A percentile compares a stretch with the other conserved stretches of the same genome.
Conservation (phyloP, 2,797 vertebrate species). For the Synanceia verrucosa region DNA sequence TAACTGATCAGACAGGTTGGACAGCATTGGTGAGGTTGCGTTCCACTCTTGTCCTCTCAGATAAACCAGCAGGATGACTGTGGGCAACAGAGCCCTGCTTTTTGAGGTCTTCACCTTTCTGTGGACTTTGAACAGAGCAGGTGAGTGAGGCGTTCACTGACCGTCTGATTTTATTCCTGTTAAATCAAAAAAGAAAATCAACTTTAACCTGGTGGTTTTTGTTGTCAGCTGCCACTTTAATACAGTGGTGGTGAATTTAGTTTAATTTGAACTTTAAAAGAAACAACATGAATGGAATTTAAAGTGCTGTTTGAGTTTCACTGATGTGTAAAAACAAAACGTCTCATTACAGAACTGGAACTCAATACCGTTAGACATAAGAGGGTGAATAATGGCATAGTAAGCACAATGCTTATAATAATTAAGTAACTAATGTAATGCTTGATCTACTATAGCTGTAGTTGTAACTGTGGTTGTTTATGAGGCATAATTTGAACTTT, state of each 20-base stretch:
- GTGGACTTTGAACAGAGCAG: neutral
- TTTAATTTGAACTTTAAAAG: neutral
- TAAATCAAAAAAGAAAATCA: neutral
- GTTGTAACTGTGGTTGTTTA: neutral
- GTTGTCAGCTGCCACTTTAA: neutral
- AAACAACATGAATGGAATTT: neutral
- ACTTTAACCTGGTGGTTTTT: neutral
- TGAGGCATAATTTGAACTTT: neutral
- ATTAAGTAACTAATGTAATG: too few species aligned
- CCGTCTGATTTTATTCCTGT: neutral
- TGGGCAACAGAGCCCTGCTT: accelerated
- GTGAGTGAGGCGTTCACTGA: slow-evolving; percentile 10
- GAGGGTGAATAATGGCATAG: too few species aligned
- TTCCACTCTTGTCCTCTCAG: neutral
- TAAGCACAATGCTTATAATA: too few species aligned
- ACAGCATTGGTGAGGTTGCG: neutral
- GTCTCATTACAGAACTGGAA: neutral
- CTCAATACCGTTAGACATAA: neutral
- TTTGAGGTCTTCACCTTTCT: neutral
- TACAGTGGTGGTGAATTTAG: neutral
- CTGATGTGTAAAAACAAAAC: too few species aligned
- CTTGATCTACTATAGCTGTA: neutral
- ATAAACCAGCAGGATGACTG: accelerated
- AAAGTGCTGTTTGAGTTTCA: too few species aligned
- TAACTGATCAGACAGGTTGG: neutral